Conservation (phyloP, 1,140 invertebrate genomes). For the Mesaphorura yosii region DNA sequence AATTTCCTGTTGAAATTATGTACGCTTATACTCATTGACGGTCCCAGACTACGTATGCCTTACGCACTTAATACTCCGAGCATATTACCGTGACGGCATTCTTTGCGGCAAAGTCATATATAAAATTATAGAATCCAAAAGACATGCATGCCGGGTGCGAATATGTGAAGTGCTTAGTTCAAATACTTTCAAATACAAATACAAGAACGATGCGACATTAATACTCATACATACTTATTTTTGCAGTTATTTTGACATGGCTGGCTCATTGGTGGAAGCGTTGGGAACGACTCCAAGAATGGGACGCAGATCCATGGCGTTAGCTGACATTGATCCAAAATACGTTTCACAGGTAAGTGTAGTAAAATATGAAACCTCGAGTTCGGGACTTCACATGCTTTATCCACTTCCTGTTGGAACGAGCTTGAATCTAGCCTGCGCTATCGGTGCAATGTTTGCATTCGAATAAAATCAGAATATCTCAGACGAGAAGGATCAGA, state of each 20-base stretch:
- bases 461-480: background rate
- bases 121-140: too few relatives aligned
- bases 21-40: background rate
- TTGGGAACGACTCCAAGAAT: constrained; percentile 25
- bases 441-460: background rate
- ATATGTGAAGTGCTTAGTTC: background rate
- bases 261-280: constrained; percentile 22
- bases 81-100: too few relatives aligned
- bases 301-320: constrained; percentile 32
- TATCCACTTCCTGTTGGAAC: background rate
- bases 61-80: too few relatives aligned
- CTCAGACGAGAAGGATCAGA: too few relatives aligned
- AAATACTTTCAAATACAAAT: too few relatives aligned
- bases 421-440: background rate
- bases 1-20: background rate
- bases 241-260: constrained; percentile 24
- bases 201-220: too few relatives aligned
- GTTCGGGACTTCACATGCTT: background rate
- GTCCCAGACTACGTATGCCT: too few relatives aligned
- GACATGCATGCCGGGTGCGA: background rate
- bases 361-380: too few relatives aligned
- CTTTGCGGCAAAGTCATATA: too few relatives aligned
- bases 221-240: background rate
- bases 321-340: constrained; percentile 35
- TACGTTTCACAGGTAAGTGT: constrained; percentile 34